Conservation (phyloP, 92 coral and sea anemone genomes). For the Plumapathes pennacea region DNA sequence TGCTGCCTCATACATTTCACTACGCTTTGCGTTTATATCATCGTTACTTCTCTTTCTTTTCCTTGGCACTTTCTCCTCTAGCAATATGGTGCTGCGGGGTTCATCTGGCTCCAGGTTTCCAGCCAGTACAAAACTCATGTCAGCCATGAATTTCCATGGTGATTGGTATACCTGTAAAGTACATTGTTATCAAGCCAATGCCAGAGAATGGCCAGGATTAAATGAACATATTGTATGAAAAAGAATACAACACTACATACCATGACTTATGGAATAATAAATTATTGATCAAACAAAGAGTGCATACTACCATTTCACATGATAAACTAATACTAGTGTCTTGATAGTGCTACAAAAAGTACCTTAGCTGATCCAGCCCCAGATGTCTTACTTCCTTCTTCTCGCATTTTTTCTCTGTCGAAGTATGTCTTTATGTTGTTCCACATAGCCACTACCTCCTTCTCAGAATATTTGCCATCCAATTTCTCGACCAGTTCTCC, state of each 20-base stretch:
- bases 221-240: too few relatives aligned
- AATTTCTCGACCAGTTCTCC: not conserved
- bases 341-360: too few relatives aligned
- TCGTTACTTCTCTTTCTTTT: not conserved
- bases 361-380: conserved; percentile 10
- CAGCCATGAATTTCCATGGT: not conserved
- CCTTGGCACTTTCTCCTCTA: not conserved
- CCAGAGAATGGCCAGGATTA: too few relatives aligned
- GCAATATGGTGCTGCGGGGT: conserved; percentile 1
- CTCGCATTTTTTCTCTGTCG: conserved; percentile 10
- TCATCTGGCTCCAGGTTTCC: conserved; percentile 9
- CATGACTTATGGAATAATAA: too few relatives aligned
- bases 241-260: too few relatives aligned
- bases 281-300: too few relatives aligned
- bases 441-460: conserved; percentile 1
- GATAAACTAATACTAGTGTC: too few relatives aligned
- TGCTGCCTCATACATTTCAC: not conserved
- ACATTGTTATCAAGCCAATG: not conserved
- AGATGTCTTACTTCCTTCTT: conserved; percentile 10
- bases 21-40: not conserved
- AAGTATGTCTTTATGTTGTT: conserved; percentile 3
- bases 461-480: conserved; percentile 1
- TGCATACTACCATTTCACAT: too few relatives aligned
- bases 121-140: not conserved
- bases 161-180: not conserved